Evolutionary conservation across 2,113 vertebrate species (phyloP).

Genomic region (Gallinago jamesoni): DNA sequence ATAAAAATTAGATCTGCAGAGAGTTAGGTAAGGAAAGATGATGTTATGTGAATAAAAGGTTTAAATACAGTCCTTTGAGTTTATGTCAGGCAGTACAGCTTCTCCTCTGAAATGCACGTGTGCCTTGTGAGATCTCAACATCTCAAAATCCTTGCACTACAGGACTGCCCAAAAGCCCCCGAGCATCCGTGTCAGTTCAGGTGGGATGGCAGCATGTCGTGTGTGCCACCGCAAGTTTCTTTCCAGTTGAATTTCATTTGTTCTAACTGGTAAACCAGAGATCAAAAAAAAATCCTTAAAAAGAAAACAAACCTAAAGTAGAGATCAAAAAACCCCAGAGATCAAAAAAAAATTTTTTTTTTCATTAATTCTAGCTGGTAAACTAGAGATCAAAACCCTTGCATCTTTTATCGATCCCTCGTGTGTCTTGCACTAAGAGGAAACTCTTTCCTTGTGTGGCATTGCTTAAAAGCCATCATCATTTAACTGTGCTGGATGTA

Average conservation of each 20-base stretch:
- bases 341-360: slow-evolving; percentile 22
- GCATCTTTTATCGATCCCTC: slow-evolving; percentile 57
- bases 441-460: slow-evolving; percentile 61
- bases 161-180: not conserved
- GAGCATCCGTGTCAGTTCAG: not conserved
- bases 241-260: not conserved
- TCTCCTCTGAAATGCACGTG: not conserved
- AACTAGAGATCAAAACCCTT: slow-evolving; percentile 60
- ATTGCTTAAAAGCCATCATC: slow-evolving; percentile 30
- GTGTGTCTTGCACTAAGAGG: slow-evolving; percentile 19
- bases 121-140: not conserved
- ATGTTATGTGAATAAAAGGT: not conserved
- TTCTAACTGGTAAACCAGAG: slow-evolving; percentile 2
- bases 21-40: not conserved
- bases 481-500: slow-evolving; percentile 15
- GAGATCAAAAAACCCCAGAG: slow-evolving; percentile 45
- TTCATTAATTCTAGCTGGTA: slow-evolving; percentile 58
- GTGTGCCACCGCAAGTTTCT: not conserved
- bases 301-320: slow-evolving; percentile 21
- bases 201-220: not conserved
- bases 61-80: not conserved
- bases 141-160: not conserved
- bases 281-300: not conserved
- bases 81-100: not conserved
- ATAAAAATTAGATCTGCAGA: slow-evolving; percentile 2